A percentile compares a stretch with the other conserved stretches of the same genome.
Evolutionary conservation across 2,113 vertebrate species (phyloP).

Genomic region (Perca flavescens): DNA sequence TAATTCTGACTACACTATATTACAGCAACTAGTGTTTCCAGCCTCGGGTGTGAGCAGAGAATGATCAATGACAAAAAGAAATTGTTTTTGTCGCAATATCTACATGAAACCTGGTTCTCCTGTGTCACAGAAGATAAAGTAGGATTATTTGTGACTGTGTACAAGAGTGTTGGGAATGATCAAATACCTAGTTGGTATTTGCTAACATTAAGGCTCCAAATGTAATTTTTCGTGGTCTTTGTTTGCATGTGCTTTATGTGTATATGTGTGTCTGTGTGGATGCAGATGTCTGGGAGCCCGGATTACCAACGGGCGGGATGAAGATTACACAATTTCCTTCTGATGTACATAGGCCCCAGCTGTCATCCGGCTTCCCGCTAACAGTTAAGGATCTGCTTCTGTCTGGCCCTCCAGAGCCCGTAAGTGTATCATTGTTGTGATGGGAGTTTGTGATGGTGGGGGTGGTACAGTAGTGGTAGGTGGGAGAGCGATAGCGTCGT

Average conservation of each 20-base stretch:
- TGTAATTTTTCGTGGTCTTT: slow-evolving; percentile 15
- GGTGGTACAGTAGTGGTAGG: not conserved
- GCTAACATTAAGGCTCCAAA: slow-evolving; percentile 5
- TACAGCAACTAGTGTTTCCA: not conserved
- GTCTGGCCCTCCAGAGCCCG: slow-evolving; percentile 86
- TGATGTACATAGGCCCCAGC: slow-evolving; percentile 37
- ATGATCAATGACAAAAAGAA: not conserved
- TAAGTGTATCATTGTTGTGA: slow-evolving; percentile 72
- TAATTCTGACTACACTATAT: not conserved
- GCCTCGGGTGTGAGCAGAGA: not conserved
- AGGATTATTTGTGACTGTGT: not conserved
- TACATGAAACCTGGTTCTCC: slow-evolving; percentile 12
- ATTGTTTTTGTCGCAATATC: not conserved
- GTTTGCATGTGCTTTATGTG: slow-evolving; percentile 8
- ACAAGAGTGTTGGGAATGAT: not conserved
- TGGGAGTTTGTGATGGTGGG: not conserved
- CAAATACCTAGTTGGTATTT: not conserved
- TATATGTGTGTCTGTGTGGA: slow-evolving; percentile 25
- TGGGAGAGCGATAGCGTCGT: not conserved
- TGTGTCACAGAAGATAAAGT: not conserved
- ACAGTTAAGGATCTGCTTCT: slow-evolving; percentile 95
- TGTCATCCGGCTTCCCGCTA: slow-evolving; percentile 77
- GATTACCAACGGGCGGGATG: slow-evolving; percentile 69
- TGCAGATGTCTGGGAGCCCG: slow-evolving; percentile 86
- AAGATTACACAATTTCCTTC: slow-evolving; percentile 46